Base-by-base conservation (phyloP, 2,797 vertebrate species). In the Lithobates sylvaticus region DNA sequence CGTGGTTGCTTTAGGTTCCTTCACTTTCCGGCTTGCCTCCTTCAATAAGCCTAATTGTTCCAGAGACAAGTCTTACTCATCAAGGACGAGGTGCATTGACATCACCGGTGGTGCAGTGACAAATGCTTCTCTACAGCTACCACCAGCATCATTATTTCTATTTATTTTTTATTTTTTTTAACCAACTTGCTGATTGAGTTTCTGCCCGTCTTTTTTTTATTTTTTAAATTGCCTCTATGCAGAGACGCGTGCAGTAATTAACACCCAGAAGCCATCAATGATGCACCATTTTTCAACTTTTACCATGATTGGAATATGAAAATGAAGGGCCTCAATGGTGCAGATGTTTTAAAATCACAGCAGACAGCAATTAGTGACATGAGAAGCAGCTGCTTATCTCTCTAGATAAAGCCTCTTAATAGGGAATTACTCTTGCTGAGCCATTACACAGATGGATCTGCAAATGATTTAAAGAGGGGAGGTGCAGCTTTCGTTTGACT, bases 341-440 rank as follows among this genome's bases (percentile, higher is more conserved):
- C 94, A 95, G 94, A 95, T 95, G 94, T 95, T 94, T 95, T 94
- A 95, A 94, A 95, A 95, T 94, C 94, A 93, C 94, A 96, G 94
- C 94, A 95, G 94, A 93, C 92, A 94, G 92, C 94, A 95, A 95
- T 95, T 95, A 96, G 93, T 94, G 93, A 94, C 93, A 93, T 91
- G 91, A 93, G 93, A 95, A 93, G 92, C 95, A 95, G 94, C 94
- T 95, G 95, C 94, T 95, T 95, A 95, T 95, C 94, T 94, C 92
- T 92, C 91, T 92, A 94, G 93, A 96, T 94, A 95, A 94, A 95
- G 94, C 93, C 91, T 92, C 92, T 95, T 95, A 95, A 95, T 95
- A 94, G 93, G 92, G 93, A 93, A 95, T 95, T 94, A 93, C 92
- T 93, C 92, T 94, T 91, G 91, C 93, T 92, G 90, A 93, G 90